Base-by-base conservation (phyloP, 2,113 vertebrate genomes). In the Mixornis gularis region DNA sequence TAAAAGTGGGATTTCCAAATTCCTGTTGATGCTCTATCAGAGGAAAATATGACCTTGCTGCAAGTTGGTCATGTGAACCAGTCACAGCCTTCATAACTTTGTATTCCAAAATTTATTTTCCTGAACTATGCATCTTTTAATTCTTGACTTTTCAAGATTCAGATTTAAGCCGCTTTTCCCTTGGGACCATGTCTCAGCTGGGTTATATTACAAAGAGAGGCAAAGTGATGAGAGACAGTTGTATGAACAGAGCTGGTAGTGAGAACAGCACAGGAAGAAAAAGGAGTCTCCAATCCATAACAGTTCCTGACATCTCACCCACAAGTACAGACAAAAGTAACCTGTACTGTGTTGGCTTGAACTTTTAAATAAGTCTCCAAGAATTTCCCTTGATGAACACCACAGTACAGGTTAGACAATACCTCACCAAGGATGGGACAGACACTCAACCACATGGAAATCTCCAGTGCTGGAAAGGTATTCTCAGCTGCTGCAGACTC, bases 401-500 rank as follows among this genome's bases (percentile, higher is more conserved):
- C 16, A 34, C 65, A 73, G 62, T 16, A 21, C 62, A 79, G 49
- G 63, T 59, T 38, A 25, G 51, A 56, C 27, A 77, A 29, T 60
- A 84, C 87, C 52, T 74, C 53, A 52, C 46, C 41, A 76, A 2
- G 11, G 32, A 72, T 11, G 9, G 52, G 66, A 60, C 34, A 62
- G 24, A 71, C 49, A 71, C 24, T n/a, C 36, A 89, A 38, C 36
- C 40, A 74, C 49, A 38, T 0, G 7, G 62, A 49, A 89, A 79
- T 2, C 5, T 24, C 58, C 70, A 86, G 32, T 7, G 36, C 69
- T 84, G 44, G n/a, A 38, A 91, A 85, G 22, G 8, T 46, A 73
- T 48, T 71, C 84, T 69, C 87, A 95, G 87, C 81, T 89, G 85
- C 74, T 83, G 63, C 55, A 87, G 85, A 69, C 48, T 66, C 82